Percentiles rank a stretch among this genome's conserved stretches.
Conservation (phyloP, 2,888 invertebrate species). For the Litoditis marina region DNA sequence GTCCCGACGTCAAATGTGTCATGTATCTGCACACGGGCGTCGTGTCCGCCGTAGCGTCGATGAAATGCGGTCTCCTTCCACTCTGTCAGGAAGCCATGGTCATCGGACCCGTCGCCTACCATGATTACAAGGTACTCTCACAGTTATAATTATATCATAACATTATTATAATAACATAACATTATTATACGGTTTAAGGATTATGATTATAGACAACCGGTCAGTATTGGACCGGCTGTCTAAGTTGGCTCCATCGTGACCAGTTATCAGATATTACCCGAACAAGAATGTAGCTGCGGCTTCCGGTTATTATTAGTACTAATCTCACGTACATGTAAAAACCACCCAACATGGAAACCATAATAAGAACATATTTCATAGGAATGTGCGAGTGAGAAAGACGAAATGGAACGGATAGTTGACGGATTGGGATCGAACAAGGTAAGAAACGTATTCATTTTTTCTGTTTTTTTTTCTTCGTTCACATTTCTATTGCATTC, state of each 20-base stretch:
- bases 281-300: too few relatives aligned
- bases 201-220: too few relatives aligned
- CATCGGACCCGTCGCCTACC: constrained; percentile 81
- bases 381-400: constrained; percentile 42
- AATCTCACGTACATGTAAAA: too few relatives aligned
- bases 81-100: constrained; percentile 90
- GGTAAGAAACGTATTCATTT: constrained; percentile 17
- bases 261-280: too few relatives aligned
- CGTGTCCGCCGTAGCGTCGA: constrained; percentile 63
- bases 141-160: too few relatives aligned
- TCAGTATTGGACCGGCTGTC: too few relatives aligned
- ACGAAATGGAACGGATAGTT: constrained; percentile 28
- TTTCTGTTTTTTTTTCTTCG: too few relatives aligned
- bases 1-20: constrained; percentile 93
- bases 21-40: constrained; percentile 87
- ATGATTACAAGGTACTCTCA: constrained; percentile 70
- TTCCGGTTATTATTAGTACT: too few relatives aligned
- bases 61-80: constrained; percentile 81
- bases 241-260: too few relatives aligned
- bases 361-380: too few relatives aligned
- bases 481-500: too few relatives aligned
- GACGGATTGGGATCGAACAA: constrained; percentile 45
- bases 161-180: neutral
- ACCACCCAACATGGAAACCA: too few relatives aligned
- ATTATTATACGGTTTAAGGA: constrained; percentile 28